Percentiles rank a stretch among this genome's conserved stretches.
phyloP scores from a whole-genome alignment of 2,113 vertebrate species.

The Aramus guarauna region DNA sequence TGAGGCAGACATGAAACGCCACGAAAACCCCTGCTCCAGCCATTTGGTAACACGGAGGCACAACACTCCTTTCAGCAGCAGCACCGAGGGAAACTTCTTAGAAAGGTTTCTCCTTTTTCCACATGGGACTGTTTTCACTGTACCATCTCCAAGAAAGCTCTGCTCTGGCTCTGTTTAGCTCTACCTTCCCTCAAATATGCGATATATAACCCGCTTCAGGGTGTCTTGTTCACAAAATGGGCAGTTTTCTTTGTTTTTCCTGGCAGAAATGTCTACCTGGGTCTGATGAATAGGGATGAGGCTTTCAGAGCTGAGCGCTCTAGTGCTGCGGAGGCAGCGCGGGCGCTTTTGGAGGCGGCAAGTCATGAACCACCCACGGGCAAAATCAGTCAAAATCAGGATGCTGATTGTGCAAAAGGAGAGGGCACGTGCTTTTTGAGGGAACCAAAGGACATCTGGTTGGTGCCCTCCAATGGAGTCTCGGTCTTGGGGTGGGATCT shows the following conservation, averaged over 20 bases:
- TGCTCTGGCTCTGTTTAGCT: not conserved
- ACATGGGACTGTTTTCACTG: not conserved
- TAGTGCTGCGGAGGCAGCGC: not conserved
- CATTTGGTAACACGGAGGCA: not conserved
- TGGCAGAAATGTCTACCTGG: not conserved
- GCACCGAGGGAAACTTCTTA: not conserved
- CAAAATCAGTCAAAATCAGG: not conserved
- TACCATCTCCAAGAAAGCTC: not conserved
- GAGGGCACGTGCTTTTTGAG: not conserved
- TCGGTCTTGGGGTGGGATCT: not conserved
- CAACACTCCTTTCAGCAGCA: not conserved
- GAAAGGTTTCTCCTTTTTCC: not conserved
- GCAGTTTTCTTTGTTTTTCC: not conserved
- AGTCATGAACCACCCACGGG: rapidly evolving
- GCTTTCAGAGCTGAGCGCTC: not conserved
- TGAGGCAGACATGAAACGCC: not conserved
- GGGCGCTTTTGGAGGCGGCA: not conserved
- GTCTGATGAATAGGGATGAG: not conserved
- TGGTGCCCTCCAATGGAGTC: not conserved
- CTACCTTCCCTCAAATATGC: not conserved
- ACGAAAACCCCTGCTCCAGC: not conserved
- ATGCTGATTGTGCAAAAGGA: not conserved
- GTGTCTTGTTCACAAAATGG: not conserved
- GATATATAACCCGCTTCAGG: not conserved
- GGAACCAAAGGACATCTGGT: not conserved